Percentiles rank a stretch among this genome's conserved stretches.
These are phyloP conservation scores for Syngnathus typhle DNA, from an alignment of 2,113 vertebrate genomes.

Conservation along the genomic window DNA sequence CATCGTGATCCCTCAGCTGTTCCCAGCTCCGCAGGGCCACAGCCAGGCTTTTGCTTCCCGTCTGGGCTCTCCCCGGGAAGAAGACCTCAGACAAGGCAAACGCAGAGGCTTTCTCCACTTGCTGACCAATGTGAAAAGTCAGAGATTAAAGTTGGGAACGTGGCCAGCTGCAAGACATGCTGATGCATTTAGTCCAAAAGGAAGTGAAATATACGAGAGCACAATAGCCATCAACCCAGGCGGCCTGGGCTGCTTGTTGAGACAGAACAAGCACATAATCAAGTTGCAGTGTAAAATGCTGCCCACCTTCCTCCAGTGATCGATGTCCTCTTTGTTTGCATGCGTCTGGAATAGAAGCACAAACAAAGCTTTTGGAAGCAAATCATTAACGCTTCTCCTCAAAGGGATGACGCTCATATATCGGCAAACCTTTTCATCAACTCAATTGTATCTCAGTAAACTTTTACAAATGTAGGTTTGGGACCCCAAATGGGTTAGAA, in stretches of 20 bases:
- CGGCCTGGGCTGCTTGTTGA: background rate
- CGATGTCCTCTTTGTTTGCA: conserved; percentile 56
- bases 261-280: background rate
- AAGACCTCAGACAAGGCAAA: conserved; percentile 76
- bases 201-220: background rate
- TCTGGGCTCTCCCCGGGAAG: conserved; percentile 48
- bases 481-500: background rate
- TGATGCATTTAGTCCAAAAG: background rate
- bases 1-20: conserved; percentile 74
- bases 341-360: conserved; percentile 49
- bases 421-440: background rate
- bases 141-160: background rate
- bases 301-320: conserved; percentile 74
- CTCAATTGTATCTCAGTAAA: background rate
- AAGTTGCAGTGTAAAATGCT: background rate
- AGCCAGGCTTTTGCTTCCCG: conserved; percentile 32
- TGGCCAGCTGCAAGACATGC: background rate
- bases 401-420: background rate
- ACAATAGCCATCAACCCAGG: background rate
- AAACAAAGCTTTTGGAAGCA: conserved; percentile 10
- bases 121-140: conserved; percentile 53
- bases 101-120: conserved; percentile 72
- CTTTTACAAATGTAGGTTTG: background rate
- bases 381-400: too few species aligned
- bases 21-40: conserved; percentile 65